These are phyloP conservation scores for Cosmia trapezina DNA, from an alignment of 2,888 invertebrate genomes.

Conservation along the genomic window DNA sequence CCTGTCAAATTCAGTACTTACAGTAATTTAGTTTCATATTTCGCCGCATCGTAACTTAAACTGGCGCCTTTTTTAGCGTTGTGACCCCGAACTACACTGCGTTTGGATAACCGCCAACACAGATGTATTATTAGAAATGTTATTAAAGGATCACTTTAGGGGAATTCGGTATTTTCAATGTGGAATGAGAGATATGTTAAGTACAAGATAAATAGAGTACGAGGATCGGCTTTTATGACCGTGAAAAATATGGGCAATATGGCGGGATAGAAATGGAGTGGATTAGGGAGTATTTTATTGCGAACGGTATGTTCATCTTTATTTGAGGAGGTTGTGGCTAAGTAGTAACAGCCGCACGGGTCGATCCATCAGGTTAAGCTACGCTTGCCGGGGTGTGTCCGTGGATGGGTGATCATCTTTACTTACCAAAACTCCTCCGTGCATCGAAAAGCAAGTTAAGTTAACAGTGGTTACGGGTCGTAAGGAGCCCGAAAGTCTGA, in stretches of 20 bases:
- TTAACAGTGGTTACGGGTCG: too few relatives aligned
- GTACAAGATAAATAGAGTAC: constrained; percentile 25
- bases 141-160: constrained; percentile 62
- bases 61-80: constrained; percentile 17
- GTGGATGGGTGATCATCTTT: too few relatives aligned
- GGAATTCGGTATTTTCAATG: constrained; percentile 51
- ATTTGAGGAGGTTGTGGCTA: too few relatives aligned
- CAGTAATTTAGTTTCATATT: constrained; percentile 9
- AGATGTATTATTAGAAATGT: constrained; percentile 58
- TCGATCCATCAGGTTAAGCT: too few relatives aligned
- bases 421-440: too few relatives aligned
- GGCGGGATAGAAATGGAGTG: constrained; percentile 1
- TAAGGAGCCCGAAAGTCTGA: too few relatives aligned
- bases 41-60: constrained; percentile 26
- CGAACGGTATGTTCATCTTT: background rate
- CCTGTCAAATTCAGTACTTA: constrained; percentile 25
- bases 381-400: too few relatives aligned
- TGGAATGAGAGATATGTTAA: constrained; percentile 52
- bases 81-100: constrained; percentile 62
- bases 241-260: constrained; percentile 30
- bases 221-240: constrained; percentile 37
- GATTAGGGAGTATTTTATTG: constrained; percentile 20
- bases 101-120: constrained; percentile 54
- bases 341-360: too few relatives aligned
- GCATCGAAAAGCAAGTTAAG: too few relatives aligned